Conservation (phyloP, 2,797 vertebrate genomes). For the Anniella stebbinsi region DNA sequence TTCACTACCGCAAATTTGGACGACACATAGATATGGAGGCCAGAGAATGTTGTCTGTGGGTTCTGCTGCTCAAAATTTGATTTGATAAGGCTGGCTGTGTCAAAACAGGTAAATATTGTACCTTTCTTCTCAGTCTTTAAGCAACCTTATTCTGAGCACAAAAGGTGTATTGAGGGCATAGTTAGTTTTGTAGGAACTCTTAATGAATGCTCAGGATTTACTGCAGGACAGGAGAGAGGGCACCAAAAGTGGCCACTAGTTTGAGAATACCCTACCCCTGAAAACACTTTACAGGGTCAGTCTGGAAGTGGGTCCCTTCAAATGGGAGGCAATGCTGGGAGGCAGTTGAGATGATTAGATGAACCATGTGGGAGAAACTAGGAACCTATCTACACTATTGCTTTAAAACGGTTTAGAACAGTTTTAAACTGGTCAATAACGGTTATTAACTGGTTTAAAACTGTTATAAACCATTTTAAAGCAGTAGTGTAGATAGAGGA, state of each 20-base stretch:
- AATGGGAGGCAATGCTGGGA: background rate
- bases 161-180: conserved; percentile 32
- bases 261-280: background rate
- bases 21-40: no score
- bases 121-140: conserved; percentile 31
- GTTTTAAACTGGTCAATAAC: no score
- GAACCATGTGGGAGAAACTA: background rate
- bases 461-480: no score
- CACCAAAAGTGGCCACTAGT: background rate
- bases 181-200: background rate
- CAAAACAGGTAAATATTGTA: conserved; percentile 36
- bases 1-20: background rate
- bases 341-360: background rate
- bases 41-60: background rate
- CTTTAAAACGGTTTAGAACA: no score
- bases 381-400: no score
- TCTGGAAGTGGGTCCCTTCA: background rate
- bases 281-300: background rate
- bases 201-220: no score
- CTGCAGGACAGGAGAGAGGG: background rate
- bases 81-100: conserved; percentile 12
- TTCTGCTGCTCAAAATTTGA: background rate
- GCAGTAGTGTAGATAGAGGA: no score
- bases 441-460: no score
- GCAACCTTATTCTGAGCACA: conserved; percentile 59